Base-by-base conservation (phyloP, 2,113 vertebrate species). In the Plotosus lineatus region DNA sequence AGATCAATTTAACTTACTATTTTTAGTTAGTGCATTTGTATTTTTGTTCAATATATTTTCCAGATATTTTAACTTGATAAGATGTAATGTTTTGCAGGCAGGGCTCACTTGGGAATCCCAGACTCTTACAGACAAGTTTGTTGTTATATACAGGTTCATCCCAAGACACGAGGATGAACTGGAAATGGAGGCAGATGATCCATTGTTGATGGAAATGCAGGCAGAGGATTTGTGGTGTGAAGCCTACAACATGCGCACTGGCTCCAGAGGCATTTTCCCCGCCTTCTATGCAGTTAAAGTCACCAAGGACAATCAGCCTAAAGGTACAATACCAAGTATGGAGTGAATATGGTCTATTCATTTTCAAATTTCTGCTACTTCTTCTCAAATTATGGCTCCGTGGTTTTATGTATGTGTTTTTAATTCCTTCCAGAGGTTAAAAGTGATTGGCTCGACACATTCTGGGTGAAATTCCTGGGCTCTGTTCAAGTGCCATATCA, bases 211-310 rank as follows among this genome's bases (percentile, higher is more conserved):
- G 82, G 94, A 97, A 87, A 90, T 92, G 7, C 95, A 96, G 89
- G 95, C 94, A 2, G 96, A 98, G 2, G 97, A 98, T 84, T 95
- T 96, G 79, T 99, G 97, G 97, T 98, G 95, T 88, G 94, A 95
- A 2, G 97, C 96, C 17, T 98, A 98, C 92, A 99, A 99, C 91
- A 99, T 99, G 97, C 92, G 97, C 28, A 98, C 96, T 0, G 97
- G 97, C 1, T 92, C 96, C 83, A 88, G 93, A 0, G 97, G 97
- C 1, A 95, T 99, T 83, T 98, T 99, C 75, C 97, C 97, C 0
- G 95, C 96, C n/a, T 98, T 96, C 90, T 99, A 99, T 0, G 95
- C 95, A 10, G 95, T 96, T 2, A 94, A 92, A 26, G 91, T 97
- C 2, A 90, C 86, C 48, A 90, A 88, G 87, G 90, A 94, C 17